Conservation (phyloP, 2,797 vertebrate genomes). For the Danio albolineatus region DNA sequence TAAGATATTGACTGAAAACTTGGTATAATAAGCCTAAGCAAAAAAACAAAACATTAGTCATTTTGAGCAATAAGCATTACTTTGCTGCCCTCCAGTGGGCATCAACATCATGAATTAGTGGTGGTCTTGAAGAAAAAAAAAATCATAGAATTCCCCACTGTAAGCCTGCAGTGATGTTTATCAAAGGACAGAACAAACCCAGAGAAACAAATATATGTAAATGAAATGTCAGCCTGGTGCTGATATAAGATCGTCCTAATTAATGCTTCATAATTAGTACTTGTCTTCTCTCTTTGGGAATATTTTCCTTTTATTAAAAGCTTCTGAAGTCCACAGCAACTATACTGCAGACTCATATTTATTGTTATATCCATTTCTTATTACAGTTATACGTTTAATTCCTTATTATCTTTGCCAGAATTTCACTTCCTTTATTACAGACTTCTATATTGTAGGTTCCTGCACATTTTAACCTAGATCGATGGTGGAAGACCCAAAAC, state of each 20-base stretch:
- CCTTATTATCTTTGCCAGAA: not conserved
- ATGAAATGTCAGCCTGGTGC: not conserved
- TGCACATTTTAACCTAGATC: constrained; percentile 15
- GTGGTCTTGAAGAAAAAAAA: not conserved
- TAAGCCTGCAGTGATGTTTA: not conserved
- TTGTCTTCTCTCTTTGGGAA: not conserved
- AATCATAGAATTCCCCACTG: not conserved
- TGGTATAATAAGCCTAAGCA: not conserved
- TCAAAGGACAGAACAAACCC: not conserved
- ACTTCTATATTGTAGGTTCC: not conserved
- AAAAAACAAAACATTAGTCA: no score
- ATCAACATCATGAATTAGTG: not conserved
- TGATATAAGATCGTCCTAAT: not conserved
- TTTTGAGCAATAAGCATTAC: constrained; percentile 6
- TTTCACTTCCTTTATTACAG: not conserved
- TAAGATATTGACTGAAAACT: not conserved
- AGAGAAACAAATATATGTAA: not conserved
- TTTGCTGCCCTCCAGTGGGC: constrained; percentile 58
- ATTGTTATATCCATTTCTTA: not conserved
- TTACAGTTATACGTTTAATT: not conserved
- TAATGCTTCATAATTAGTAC: not conserved
- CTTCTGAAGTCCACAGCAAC: not conserved
- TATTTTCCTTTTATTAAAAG: not conserved
- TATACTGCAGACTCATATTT: not conserved
- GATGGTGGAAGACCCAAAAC: not conserved